Evolutionary conservation across 2,888 invertebrate species (phyloP).

Genomic region (Cataglyphis altisquamis): DNA sequence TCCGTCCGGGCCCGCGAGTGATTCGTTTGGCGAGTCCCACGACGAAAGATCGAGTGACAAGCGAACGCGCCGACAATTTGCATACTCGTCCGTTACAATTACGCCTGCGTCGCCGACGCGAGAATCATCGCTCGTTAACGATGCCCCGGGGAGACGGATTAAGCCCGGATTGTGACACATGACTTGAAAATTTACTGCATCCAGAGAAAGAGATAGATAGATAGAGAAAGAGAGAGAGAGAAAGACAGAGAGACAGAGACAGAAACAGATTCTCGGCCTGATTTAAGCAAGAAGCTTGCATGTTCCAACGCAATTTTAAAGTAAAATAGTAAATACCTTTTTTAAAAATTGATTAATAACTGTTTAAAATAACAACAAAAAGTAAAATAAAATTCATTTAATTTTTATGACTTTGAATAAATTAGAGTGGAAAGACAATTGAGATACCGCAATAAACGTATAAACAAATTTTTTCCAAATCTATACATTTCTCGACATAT

Average conservation of each 20-base stretch:
- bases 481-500: background rate
- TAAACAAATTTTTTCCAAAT: background rate
- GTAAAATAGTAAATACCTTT: background rate
- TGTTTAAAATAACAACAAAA: background rate
- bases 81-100: slow-evolving; percentile 78
- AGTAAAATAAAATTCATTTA: background rate
- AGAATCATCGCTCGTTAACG: slow-evolving; percentile 63
- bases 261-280: background rate
- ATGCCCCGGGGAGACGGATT: slow-evolving; percentile 54
- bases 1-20: slow-evolving; percentile 60
- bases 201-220: background rate
- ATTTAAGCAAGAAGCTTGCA: slow-evolving; percentile 1
- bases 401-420: background rate
- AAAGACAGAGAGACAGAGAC: background rate
- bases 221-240: background rate
- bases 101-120: slow-evolving; percentile 63
- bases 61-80: slow-evolving; percentile 74
- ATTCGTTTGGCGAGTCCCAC: slow-evolving; percentile 68
- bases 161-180: slow-evolving; percentile 48
- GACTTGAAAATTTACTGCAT: slow-evolving; percentile 34
- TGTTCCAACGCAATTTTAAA: background rate
- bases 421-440: background rate
- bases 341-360: background rate
- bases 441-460: background rate
- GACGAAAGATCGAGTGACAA: slow-evolving; percentile 71